These are phyloP conservation scores for Tetraneura akinire DNA, from an alignment of 1,140 invertebrate species.

Conservation along the genomic window DNA sequence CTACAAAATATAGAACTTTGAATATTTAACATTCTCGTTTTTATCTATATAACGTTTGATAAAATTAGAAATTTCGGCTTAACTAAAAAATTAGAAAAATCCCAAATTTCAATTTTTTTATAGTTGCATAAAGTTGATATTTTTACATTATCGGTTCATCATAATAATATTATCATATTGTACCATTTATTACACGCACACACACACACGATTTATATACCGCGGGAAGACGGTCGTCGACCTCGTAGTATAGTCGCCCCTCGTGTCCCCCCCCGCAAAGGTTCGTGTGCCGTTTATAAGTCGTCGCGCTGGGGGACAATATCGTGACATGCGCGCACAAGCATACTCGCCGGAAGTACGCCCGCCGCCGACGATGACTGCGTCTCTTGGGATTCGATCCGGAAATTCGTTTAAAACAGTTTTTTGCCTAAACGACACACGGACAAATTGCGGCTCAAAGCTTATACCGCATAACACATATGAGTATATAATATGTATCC, in stretches of 20 bases:
- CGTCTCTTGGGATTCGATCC: conserved; percentile 5
- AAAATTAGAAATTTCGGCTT: no score
- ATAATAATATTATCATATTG: no score
- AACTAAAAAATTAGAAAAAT: no score
- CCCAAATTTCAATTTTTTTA: no score
- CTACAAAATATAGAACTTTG: no score
- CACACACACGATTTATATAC: not conserved
- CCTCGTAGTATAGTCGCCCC: not conserved
- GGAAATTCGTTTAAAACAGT: not conserved
- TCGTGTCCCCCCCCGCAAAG: conserved; percentile 36
- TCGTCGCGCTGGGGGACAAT: not conserved
- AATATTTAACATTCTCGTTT: no score
- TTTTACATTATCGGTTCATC: not conserved
- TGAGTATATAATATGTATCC: no score
- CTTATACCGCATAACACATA: no score
- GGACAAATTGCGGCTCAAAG: no score
- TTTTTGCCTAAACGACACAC: not conserved
- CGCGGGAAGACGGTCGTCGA: conserved; percentile 25
- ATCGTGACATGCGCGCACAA: not conserved
- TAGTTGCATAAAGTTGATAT: no score
- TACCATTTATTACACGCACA: no score
- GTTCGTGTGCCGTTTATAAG: not conserved
- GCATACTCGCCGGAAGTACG: not conserved
- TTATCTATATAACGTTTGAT: no score
- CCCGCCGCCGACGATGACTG: not conserved